These are phyloP conservation scores for Motacilla alba DNA, from an alignment of 2,113 vertebrate species.

Conservation along the genomic window DNA sequence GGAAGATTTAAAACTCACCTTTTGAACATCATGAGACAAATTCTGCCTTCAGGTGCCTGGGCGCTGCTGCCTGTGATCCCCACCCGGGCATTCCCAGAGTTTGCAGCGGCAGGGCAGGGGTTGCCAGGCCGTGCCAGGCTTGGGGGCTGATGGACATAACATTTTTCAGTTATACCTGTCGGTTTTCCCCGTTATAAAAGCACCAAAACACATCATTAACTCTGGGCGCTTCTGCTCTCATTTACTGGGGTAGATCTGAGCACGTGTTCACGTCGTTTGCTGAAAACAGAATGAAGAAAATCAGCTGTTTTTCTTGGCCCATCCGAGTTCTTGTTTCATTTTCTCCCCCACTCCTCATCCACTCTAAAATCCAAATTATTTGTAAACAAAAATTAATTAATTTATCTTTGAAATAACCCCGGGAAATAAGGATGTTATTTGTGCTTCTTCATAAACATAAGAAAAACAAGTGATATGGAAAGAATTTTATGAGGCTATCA, in stretches of 20 bases:
- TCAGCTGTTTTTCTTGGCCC: not conserved
- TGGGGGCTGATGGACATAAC: too few relatives aligned
- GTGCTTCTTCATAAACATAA: not conserved
- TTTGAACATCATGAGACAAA: not conserved
- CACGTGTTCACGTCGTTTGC: rapidly evolving
- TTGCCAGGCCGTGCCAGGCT: not conserved
- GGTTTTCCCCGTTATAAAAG: not conserved
- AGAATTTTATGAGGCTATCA: not conserved
- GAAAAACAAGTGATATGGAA: not conserved
- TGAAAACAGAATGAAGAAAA: not conserved
- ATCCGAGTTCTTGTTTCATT: not conserved
- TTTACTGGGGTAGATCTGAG: not conserved
- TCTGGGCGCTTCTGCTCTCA: not conserved
- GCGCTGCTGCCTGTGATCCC: rapidly evolving
- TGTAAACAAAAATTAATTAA: not conserved
- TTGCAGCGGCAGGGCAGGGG: not conserved
- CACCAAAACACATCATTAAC: not conserved
- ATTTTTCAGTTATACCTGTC: not conserved
- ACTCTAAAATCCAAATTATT: not conserved
- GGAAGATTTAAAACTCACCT: not conserved
- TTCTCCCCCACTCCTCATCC: not conserved
- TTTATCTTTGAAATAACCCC: not conserved
- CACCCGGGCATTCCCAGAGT: not conserved
- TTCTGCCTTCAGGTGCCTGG: not conserved
- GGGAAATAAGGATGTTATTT: not conserved